Conservation (phyloP, 2,888 invertebrate genomes). For the Nemoura dubitans region DNA sequence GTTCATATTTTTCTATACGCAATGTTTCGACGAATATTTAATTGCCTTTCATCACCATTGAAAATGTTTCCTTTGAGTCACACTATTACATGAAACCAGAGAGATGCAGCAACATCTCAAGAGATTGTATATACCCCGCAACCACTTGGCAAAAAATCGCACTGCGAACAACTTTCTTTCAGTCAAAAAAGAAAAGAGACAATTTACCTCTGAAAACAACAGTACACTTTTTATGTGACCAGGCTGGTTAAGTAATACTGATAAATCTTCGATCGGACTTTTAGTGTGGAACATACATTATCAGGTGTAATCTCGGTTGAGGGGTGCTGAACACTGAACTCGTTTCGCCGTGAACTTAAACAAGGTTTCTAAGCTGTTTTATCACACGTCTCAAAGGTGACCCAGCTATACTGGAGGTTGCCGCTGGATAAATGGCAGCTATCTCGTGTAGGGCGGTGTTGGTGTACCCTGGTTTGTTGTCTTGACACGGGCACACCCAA, state of each 20-base stretch:
- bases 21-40: no score
- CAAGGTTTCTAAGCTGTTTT: constrained; percentile 38
- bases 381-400: constrained; percentile 39
- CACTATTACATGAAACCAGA: no score
- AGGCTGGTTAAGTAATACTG: constrained; percentile 24
- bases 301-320: constrained; percentile 35
- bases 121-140: neutral
- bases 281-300: constrained; percentile 36
- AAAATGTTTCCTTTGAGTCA: no score
- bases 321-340: constrained; percentile 23
- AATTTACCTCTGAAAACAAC: neutral
- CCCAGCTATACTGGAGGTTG: neutral
- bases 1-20: neutral
- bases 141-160: neutral
- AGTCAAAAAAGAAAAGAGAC: neutral
- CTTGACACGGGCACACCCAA: constrained; percentile 30
- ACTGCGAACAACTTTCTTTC: neutral
- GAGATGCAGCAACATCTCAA: neutral
- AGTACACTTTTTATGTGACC: neutral
- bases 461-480: constrained; percentile 41
- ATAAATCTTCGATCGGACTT: constrained; percentile 34
- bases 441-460: constrained; percentile 38
- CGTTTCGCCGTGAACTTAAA: constrained; percentile 24
- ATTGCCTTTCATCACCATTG: no score
- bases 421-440: constrained; percentile 42